Base-by-base conservation (phyloP, 2,113 vertebrate genomes). In the Cinclus cinclus region DNA sequence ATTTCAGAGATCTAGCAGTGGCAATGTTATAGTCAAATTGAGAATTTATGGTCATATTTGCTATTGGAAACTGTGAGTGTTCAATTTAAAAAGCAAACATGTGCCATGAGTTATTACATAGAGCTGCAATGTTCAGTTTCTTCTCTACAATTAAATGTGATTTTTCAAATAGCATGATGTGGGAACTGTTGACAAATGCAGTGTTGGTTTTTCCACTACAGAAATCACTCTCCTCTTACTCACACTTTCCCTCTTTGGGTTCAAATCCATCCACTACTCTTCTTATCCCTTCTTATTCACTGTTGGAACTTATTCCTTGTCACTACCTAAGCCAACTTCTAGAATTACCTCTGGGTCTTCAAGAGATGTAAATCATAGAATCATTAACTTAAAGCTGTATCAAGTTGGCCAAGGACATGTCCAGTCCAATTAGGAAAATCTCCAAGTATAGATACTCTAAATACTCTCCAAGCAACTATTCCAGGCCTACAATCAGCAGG, bases 81-180 rank as follows among this genome's bases (percentile, higher is more conserved):
- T 92, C 77, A 64, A 71, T 87, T 89, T 87, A 64, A 84, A 93
- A 94, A 89, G 22, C 56, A 90, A 91, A 75, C 33, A 46, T 79
- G 91, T 94, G 31, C 46, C 31, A 49, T 71, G 53, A 85, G 4
- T 75, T 93, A 69, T 73, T 84, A 82, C 35, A 52, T 7, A 64
- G 64, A 58, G 3, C 50, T 41, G 59, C 8, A 5, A 81, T 67
- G 27, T 83, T 95, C 60, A 55, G 13, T 76, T 95, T 69, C 69
- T 91, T 91, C 73, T 75, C 17, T 56, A 20, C 15, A 65, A 58
- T 79, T 82, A 79, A 39, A 87, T 55, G 49, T 78, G 49, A 64
- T 91, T 91, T 94, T 95, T 91, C 83, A 94, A 85, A 41, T 22
- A 89, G 62, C 13, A 24, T 52, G 62, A 25, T 63, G 41, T 82